These are phyloP conservation scores for Gila robusta DNA, from an alignment of 2,797 vertebrate genomes.

Conservation along the genomic window DNA sequence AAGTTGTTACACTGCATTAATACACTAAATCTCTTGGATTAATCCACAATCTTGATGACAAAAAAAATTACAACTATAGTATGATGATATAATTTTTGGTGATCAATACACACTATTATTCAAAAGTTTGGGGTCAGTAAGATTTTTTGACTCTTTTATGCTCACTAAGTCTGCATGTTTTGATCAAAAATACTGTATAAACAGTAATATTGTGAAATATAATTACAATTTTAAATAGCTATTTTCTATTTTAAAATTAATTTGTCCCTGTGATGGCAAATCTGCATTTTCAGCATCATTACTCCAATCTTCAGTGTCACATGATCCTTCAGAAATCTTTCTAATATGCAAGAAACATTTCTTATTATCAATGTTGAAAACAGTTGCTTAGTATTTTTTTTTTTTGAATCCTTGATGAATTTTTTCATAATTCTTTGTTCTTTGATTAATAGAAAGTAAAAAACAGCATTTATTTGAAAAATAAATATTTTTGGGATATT, in stretches of 20 bases:
- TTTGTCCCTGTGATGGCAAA: not conserved
- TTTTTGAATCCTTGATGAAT: not conserved
- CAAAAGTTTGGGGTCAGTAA: not conserved
- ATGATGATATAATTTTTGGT: not conserved
- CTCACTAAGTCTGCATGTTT: not conserved
- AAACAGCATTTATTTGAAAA: not conserved
- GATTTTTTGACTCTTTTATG: not conserved
- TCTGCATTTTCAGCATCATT: not conserved
- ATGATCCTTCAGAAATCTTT: not conserved
- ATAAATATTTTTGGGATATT: not conserved
- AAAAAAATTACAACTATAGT: not conserved
- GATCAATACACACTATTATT: not conserved
- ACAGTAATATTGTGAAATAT: not conserved
- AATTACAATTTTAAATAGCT: not conserved
- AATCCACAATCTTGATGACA: not conserved
- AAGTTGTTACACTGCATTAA: not conserved
- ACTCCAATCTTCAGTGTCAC: not conserved
- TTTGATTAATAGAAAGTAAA: not conserved
- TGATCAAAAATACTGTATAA: not conserved
- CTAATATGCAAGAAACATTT: not conserved
- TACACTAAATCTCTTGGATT: not conserved
- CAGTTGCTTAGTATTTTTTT: not conserved
- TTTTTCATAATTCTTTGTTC: not conserved
- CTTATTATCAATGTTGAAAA: not conserved
- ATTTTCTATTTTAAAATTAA: not conserved